Base-by-base conservation (phyloP, 2,113 vertebrate genomes). In the Orientallactaga bullata region DNA sequence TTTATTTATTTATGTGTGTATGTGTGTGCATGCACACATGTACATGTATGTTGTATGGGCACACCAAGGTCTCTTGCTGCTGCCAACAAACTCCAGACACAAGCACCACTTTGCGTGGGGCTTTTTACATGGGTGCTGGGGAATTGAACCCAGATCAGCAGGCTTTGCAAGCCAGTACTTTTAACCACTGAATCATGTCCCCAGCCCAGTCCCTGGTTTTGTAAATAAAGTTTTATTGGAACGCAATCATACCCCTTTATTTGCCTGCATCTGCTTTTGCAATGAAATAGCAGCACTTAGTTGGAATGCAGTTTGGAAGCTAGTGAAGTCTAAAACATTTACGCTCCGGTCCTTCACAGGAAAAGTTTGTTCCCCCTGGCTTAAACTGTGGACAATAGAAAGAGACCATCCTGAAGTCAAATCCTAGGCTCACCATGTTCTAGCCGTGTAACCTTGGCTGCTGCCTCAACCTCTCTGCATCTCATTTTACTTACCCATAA, bases 391-490 rank as follows among this genome's bases (percentile, higher is more conserved):
- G 37, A 7, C n/a, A 68, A 39, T 42, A 82, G 73, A 76, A 65
- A 92, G 30, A 78, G 35, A 39, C 1, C 76, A 76, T 37, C 35
- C 63, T 87, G 28, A 79, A 37, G 18, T 84, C 69, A 61, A 76
- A 65, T 35, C 37, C 51, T 15, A 12, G 42, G 35, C 58, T 91
- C n/a, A 23, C 12, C 65, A 28, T 8, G 1, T 86, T 63, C 42
- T 42, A 30, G 17, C 87, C 89, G 17, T 85, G 83, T 95, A 58
- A 68, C 84, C 37, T 39, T 3, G 20, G 68, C 58, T 73, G 32
- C n/a, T 87, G 42, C 58, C 81, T 95, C 13, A 35, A n/a, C 69
- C 6, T 91, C 85, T 76, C 73, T 88, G 77, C 87, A 30, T 76
- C 84, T 91, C 80, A 61, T 73, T 69, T 80, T 35, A 32, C 55